Evolutionary conservation across 2,113 vertebrate genomes (phyloP).

Genomic region (Podilymbus podiceps): DNA sequence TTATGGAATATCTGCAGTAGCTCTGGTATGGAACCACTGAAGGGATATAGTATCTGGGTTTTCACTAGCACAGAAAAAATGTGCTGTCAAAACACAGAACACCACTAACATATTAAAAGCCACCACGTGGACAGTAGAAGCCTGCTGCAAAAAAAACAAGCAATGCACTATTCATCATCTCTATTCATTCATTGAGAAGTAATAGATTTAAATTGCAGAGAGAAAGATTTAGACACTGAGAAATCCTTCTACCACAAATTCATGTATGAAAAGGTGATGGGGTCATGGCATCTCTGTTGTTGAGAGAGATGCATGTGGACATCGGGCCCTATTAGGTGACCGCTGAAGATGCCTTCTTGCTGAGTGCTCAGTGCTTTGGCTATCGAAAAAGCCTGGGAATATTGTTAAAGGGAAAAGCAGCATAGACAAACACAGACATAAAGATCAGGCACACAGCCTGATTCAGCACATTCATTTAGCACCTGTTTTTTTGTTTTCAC

Average conservation of each 20-base stretch:
- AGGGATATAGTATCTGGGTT: background rate
- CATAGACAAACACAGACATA: background rate
- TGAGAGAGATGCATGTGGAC: background rate
- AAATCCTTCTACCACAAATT: background rate
- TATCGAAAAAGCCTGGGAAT: background rate
- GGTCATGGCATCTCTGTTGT: background rate
- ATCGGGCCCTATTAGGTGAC: background rate
- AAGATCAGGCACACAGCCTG: background rate
- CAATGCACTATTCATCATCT: background rate
- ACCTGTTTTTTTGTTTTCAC: background rate
- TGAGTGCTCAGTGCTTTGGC: background rate
- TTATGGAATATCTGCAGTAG: background rate
- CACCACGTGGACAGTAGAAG: background rate
- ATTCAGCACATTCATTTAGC: background rate
- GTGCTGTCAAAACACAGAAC: background rate
- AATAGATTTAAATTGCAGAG: background rate
- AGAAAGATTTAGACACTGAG: background rate
- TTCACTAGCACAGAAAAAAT: background rate
- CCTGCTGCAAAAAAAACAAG: background rate
- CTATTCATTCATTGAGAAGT: background rate
- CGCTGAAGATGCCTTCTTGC: background rate
- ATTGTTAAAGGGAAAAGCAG: background rate
- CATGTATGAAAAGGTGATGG: background rate
- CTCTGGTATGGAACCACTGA: background rate
- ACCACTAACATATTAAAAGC: background rate